Base-by-base conservation (phyloP, 2,113 vertebrate species). In the Rutilus rutilus region DNA sequence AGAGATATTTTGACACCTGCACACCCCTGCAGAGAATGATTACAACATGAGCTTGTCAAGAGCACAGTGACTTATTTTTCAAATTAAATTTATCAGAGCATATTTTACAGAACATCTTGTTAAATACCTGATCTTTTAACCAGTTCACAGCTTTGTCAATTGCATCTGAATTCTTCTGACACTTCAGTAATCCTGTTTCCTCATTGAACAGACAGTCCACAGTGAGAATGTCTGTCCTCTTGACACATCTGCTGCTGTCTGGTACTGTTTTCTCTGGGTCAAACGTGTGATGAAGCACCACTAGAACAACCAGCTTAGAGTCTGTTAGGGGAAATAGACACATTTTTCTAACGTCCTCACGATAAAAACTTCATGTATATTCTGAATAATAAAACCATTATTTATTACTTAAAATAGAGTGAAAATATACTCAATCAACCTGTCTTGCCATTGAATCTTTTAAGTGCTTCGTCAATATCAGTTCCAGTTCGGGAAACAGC, bases 221-320 rank as follows among this genome's bases (percentile, higher is more conserved):
- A 5, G 27, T 73, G 27, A 83, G 81, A 6, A 73, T 57, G 12
- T 73, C 47, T 4, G 1, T 39, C 33, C 30, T 39, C 5, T 6
- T 39, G 12, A 83, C 50, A 71, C 0, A 42, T 39, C 10, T 15
- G 45, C 65, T 82, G 64, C 80, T 82, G 27, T 71, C 65, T 71
- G 21, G 10, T n/a, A 82, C 2, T 2, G 4, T 71, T 71, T 78
- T 59, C 76, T 67, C 42, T 45, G 33, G 27, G 11, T 83, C 75
- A 76, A 83, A 71, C 1, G 81, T 83, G 81, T 73, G 81, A 71
- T 83, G 81, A 71, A 83, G 65, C 62, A 83, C 65, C 64, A 71
- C 81, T 10, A 83, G 27, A 71, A 57, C 65, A 25, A 0, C 6
- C 6, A 19, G 47, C 30, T 71, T 57, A 54, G 25, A 3, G 1